These are phyloP conservation scores for Ceyx melanurus DNA, from an alignment of 2,113 vertebrate genomes.

Conservation along the genomic window DNA sequence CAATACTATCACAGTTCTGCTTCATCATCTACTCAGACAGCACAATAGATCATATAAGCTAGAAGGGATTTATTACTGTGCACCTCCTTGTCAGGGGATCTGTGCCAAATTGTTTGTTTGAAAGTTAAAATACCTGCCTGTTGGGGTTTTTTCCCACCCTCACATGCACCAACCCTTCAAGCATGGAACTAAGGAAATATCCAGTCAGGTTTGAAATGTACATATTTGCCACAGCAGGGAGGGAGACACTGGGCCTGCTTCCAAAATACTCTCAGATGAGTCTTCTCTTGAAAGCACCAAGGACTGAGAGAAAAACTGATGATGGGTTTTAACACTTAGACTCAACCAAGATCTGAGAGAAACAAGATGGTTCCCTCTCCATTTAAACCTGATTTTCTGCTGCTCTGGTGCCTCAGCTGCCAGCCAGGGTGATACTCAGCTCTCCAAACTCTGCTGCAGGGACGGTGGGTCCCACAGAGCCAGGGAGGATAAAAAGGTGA, in stretches of 20 bases:
- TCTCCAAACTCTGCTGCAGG: neutral
- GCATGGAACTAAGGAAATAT: neutral
- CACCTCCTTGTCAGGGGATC: neutral
- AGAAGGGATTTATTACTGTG: neutral
- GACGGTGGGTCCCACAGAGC: fast-evolving
- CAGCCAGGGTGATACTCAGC: neutral
- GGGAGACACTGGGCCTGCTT: neutral
- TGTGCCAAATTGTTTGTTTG: neutral
- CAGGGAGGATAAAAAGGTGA: neutral
- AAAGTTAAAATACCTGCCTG: neutral
- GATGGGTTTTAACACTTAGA: neutral
- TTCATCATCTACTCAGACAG: conserved; percentile 3
- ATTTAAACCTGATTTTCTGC: neutral
- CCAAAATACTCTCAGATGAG: neutral
- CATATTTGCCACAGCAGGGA: neutral
- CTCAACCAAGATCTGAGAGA: neutral
- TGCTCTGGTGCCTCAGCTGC: neutral
- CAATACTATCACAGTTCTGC: neutral
- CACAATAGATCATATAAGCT: neutral
- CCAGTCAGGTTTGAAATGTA: conserved; percentile 20
- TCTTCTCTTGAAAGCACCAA: neutral
- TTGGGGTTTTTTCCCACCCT: neutral
- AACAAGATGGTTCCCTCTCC: neutral
- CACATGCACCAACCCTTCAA: neutral
- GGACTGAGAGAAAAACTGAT: neutral